Evolutionary conservation across 2,888 invertebrate species (phyloP).

Genomic region (Pristionchus entomophagus): DNA sequence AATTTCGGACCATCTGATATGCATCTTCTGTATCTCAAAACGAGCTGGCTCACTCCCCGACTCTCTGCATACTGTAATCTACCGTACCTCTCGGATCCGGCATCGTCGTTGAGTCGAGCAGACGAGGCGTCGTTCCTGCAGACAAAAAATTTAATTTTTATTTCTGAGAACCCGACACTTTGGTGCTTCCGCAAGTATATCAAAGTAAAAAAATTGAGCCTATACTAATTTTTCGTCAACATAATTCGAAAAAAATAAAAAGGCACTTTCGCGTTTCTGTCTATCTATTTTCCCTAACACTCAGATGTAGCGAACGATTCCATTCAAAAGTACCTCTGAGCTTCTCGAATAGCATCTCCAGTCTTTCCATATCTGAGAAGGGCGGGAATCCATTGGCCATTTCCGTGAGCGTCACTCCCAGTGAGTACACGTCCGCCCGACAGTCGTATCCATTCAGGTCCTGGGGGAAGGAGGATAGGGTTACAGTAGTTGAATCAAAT

Average conservation of each 20-base stretch:
- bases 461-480: slow-evolving; percentile 45
- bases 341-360: slow-evolving; percentile 92
- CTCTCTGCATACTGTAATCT: background rate
- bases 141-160: background rate
- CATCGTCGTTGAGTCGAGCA: slow-evolving; percentile 84
- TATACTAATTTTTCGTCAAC: background rate
- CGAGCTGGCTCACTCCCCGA: background rate
- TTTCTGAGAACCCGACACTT: background rate
- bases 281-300: too few species aligned
- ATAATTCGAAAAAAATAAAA: background rate
- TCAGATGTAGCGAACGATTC: too few species aligned
- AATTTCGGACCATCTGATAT: background rate
- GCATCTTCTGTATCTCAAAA: background rate
- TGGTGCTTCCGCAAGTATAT: background rate
- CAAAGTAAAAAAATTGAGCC: too few species aligned
- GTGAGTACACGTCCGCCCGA: slow-evolving; percentile 91
- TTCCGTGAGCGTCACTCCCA: slow-evolving; percentile 91
- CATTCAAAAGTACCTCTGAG: slow-evolving; percentile 77
- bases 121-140: slow-evolving; percentile 82
- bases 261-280: too few species aligned
- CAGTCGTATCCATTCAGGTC: slow-evolving; percentile 90
- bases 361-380: slow-evolving; percentile 84
- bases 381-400: slow-evolving; percentile 91
- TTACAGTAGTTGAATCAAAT: too few species aligned
- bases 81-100: slow-evolving; percentile 44